Evolutionary conservation across 2,888 invertebrate species (phyloP), one percentile per base, ranked within the genome.

Genomic region (Ennomos quercinarius): DNA sequence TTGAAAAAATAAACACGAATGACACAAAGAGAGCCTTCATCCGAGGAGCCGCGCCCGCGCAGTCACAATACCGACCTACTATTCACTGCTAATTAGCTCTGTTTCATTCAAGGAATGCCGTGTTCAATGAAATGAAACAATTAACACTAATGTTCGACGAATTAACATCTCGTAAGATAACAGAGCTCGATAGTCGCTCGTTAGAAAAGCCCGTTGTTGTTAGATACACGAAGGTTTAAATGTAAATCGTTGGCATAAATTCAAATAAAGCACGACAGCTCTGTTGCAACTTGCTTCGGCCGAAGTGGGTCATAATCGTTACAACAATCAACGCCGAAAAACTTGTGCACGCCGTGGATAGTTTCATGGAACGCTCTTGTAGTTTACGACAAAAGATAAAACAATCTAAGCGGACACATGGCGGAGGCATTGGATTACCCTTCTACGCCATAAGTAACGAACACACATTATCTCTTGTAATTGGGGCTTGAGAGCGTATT

Each of bases 21-120:
- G 71, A 77, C 69, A 91, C 87, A 91, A 91, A 84, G 91, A 81
- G 76, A 72, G 79, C 81, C 80, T 89, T 90, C 83, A 87, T 86
- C 78, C 77, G 81, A 86, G 47, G 72, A 77, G 48, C 34, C 36
- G 37, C 17, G 42, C 13, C 34, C 17, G 4, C 43, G 45, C 71
- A 76, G 67, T 82, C 75, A 87, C 86, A 89, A 88, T 83, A 75
- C 81, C 83, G 83, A 77, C 81, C 82, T 77, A 86, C 84, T 85
- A 85, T 87, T 83, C 75, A 76, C 79, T 70, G 84, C 81, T 90
- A 89, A 90, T 91, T 91, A 83, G 78, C 71, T 80, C 74, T 72
- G 76, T 79, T 84, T 73, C 78, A 79, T 84, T 83, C 81, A 87
- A 81, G 83, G 83, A 85, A 84, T 71, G 65, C 76, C 64, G 73